Base-by-base conservation (phyloP, 2,797 vertebrate species). In the Rhodeus uyekii region DNA sequence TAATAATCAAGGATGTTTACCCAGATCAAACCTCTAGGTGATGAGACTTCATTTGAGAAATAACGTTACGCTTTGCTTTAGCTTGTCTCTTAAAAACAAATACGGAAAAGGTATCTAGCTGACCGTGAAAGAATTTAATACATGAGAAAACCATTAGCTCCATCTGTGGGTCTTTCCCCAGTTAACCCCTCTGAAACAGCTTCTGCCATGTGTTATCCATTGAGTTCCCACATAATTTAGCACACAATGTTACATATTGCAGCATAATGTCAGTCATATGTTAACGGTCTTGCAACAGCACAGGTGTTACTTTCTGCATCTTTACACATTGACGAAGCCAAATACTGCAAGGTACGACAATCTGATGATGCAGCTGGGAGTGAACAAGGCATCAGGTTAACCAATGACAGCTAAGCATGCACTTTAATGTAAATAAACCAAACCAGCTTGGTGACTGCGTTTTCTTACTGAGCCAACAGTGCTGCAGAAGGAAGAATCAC, bases 1-100 rank as follows among this genome's bases (percentile, higher is more conserved):
- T 88, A 89, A 85, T 93, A 93, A 93, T 92, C 91, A 89, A 73
- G 29, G 88, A 90, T 88, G 89, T 89, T 90, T 91, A 90, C 85
- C 86, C 85, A 91, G 91, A 92, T 92, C 90, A 91, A 90, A 92
- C 90, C 89, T 91, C 90, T 90, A 86, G 85, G 61, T 22, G 64
- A 61, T 22, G 4, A 81, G 61, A 10, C 58, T 64, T 38, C 3
- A 60, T 80, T 64, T 18, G 4, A 73, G 32, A 71, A 63, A 32
- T 29, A 89, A 84, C 89, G 16, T 89, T 88, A 90, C 85, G 89
- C 89, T 87, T 80, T 89, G 90, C 89, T 92, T 91, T 89, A 87
- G 91, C 78, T 80, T 79, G 86, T 92, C 89, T 84, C 85, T 83
- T 16, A 89, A 88, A 58, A 87, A 90, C 86, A 92, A 92, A 93